phyloP scores from a whole-genome alignment of 2,888 invertebrate genomes.

The Serripes groenlandicus region DNA sequence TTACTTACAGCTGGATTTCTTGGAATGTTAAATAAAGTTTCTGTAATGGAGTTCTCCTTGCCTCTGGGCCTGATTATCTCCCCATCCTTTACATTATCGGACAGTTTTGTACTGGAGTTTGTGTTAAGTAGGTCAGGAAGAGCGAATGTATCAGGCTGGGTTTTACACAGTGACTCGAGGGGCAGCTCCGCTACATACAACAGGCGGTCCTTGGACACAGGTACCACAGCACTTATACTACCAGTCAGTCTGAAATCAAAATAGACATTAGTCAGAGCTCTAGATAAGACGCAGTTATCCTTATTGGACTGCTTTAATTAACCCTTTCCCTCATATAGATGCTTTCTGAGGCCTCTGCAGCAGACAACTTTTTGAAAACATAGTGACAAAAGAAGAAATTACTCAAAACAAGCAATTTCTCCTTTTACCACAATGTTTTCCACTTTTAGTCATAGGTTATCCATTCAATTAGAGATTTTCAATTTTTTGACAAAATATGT shows the following conservation, averaged over 20 bases:
- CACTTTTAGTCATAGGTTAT: too few species aligned
- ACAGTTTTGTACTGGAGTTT: constrained; percentile 46
- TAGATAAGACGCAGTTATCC: too few species aligned
- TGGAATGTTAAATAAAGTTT: constrained; percentile 75
- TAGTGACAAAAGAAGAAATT: not conserved
- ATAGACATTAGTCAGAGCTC: too few species aligned
- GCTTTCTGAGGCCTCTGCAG: too few species aligned
- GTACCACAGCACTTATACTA: constrained; percentile 70
- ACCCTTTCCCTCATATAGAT: too few species aligned
- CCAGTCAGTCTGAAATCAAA: constrained; percentile 79
- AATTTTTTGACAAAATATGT: too few species aligned
- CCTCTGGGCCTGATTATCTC: constrained; percentile 57
- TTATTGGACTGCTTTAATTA: too few species aligned
- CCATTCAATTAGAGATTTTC: too few species aligned
- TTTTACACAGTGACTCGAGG: constrained; percentile 78
- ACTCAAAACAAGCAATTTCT: not conserved
- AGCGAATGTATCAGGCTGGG: constrained; percentile 74
- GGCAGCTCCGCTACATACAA: constrained; percentile 81
- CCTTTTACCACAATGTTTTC: not conserved
- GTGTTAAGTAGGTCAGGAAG: constrained; percentile 75
- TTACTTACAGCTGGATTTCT: constrained; percentile 73
- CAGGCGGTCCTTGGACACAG: constrained; percentile 68
- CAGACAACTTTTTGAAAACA: too few species aligned
- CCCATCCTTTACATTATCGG: constrained; percentile 33
- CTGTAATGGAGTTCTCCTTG: constrained; percentile 66